Base-by-base conservation (phyloP, 2,113 vertebrate genomes). In the Forbesichthys agassizii region DNA sequence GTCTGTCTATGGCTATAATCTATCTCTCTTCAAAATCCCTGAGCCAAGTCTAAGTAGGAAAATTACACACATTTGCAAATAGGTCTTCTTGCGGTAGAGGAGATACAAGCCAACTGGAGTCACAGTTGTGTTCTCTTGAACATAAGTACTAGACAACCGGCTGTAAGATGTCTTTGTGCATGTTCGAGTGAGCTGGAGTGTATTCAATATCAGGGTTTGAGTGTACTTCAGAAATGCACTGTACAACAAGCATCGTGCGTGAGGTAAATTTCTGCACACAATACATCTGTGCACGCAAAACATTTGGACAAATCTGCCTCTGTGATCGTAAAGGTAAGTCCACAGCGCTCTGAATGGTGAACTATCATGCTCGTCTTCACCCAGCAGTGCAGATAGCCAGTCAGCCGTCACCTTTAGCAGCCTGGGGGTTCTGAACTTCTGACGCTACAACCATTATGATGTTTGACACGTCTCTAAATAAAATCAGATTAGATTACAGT, bases 11-110 rank as follows among this genome's bases (percentile, higher is more conserved):
- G 33, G n/a, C 33, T 67, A 13, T 57, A 65, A 65, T 61, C 62
- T 20, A 59, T 61, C 68, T 75, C 14, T 18, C 55, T 67, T 69
- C 57, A 36, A 10, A 67, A 51, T 71, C 53, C 67, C 76, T 61
- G 5, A 66, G 67, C 79, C 74, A 68, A 72, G 51, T 14, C 55
- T n/a, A 69, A 78, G 20, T 52, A 72, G 63, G 65, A 78, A 52
- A 73, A 63, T 65, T 33, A 61, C 68, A 53, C 71, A 48, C 53
- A 12, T 74, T 73, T 68, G 63, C 42, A 63, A 79, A 75, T 53
- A 70, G 18, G 11, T 5, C 48, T 48, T 61, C 33, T 33, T 84
- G 51, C 49, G 55, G 47, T 73, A 74, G 55, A 68, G 27, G 65
- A 18, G 46, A 18, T 12, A 33, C 27, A 60, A 56, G 51, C 54